A percentile compares a stretch with the other conserved stretches of the same genome.
Conservation (phyloP, 2,113 vertebrate species). For the Desmodus rotundus region DNA sequence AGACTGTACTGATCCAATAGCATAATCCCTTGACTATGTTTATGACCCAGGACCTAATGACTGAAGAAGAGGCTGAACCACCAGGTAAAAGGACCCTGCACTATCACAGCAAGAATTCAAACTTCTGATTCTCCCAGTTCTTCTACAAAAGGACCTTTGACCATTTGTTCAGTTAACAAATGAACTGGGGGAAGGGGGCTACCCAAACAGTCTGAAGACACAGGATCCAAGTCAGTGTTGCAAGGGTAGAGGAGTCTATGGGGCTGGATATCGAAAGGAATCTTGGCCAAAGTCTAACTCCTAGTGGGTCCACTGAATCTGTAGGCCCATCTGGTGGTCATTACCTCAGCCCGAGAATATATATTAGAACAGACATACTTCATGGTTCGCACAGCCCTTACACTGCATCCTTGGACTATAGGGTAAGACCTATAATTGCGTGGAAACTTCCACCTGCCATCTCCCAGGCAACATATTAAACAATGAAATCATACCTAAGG, state of each 20-base stretch:
- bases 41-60: background rate
- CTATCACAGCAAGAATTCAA: background rate
- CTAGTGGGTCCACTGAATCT: background rate
- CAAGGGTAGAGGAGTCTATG: background rate
- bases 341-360: background rate
- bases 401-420: background rate
- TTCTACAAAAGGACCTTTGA: background rate
- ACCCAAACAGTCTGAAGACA: background rate
- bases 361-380: background rate
- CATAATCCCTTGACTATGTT: background rate
- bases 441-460: background rate
- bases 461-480: constrained; percentile 5
- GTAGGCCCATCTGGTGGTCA: background rate
- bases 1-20: background rate
- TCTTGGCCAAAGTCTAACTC: background rate
- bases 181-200: background rate
- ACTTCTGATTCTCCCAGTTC: background rate
- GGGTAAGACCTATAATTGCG: background rate
- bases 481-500: background rate
- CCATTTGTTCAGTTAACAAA: background rate
- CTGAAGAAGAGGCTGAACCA: background rate
- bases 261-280: background rate
- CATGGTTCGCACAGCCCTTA: background rate
- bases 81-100: background rate
- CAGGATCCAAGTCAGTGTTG: background rate